Evolutionary conservation across 2,888 invertebrate species (phyloP).

Genomic region (Gryllus longicercus): DNA sequence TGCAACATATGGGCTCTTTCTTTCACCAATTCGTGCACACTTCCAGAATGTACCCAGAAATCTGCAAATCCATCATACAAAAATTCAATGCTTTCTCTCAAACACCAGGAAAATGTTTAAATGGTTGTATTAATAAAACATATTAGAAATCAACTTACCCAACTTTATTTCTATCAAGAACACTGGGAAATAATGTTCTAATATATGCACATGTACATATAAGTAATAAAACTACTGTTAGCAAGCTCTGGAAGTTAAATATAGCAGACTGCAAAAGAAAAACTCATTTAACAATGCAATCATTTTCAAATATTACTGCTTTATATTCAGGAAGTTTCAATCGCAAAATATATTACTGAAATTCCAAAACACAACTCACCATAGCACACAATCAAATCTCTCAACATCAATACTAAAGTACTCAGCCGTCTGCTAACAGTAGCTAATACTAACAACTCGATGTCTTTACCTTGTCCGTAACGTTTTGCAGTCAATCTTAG

Average conservation of each 20-base stretch:
- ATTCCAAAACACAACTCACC: too few relatives aligned
- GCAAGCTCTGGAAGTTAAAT: conserved; percentile 96
- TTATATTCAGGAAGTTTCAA: too few relatives aligned
- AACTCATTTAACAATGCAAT: not conserved
- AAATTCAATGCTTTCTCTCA: conserved; percentile 31
- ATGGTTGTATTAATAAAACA: not conserved
- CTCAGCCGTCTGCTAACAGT: too few relatives aligned
- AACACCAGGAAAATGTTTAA: not conserved
- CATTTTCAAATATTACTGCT: too few relatives aligned
- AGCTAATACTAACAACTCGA: too few relatives aligned
- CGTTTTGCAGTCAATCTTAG: too few relatives aligned
- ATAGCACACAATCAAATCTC: too few relatives aligned
- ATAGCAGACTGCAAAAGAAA: conserved; percentile 83
- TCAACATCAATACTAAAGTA: too few relatives aligned
- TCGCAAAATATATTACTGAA: too few relatives aligned
- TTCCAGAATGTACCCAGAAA: conserved; percentile 96
- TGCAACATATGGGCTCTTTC: conserved; percentile 95
- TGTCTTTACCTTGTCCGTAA: too few relatives aligned
- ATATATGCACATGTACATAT: conserved; percentile 98
- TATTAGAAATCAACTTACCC: conserved; percentile 62
- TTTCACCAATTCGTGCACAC: conserved; percentile 95
- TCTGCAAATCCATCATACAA: conserved; percentile 55
- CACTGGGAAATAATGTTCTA: conserved; percentile 82
- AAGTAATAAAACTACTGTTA: conserved; percentile 88
- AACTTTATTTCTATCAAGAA: conserved; percentile 91